These are phyloP conservation scores for Danaus plexippus DNA, from an alignment of 1,140 invertebrate genomes.

Conservation along the genomic window DNA sequence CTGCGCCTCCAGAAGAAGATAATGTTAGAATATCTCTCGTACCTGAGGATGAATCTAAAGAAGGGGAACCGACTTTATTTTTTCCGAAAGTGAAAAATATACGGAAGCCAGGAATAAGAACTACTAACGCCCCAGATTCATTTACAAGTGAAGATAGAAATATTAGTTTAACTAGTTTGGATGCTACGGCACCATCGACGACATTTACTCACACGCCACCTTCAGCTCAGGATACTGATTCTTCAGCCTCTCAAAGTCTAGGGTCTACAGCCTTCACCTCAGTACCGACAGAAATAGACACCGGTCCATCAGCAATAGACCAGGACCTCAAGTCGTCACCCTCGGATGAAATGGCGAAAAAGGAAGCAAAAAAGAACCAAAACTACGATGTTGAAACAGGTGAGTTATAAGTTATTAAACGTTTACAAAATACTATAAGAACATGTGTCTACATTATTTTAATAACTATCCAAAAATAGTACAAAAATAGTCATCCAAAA, in stretches of 20 bases:
- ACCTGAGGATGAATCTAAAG: slow-evolving; percentile 37
- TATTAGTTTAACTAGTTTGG: slow-evolving; percentile 19
- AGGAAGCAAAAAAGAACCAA: too few relatives aligned
- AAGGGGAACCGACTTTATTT: slow-evolving; percentile 50
- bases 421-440: too few relatives aligned
- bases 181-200: slow-evolving; percentile 17
- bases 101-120: slow-evolving; percentile 27
- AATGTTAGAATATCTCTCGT: slow-evolving; percentile 50
- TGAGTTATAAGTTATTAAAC: too few relatives aligned
- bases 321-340: too few relatives aligned
- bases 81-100: slow-evolving; percentile 49
- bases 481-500: too few relatives aligned
- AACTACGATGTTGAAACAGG: too few relatives aligned
- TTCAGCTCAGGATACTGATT: slow-evolving; percentile 8
- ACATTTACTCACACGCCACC: slow-evolving; percentile 19
- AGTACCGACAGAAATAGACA: background rate
- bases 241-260: background rate
- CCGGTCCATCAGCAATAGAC: slow-evolving; percentile 8
- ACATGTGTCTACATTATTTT: too few relatives aligned
- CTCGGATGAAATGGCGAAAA: too few relatives aligned
- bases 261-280: background rate
- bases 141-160: too few relatives aligned
- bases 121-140: slow-evolving; percentile 10
- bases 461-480: too few relatives aligned
- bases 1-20: slow-evolving; percentile 23